Evolutionary conservation across 2,888 invertebrate species (phyloP).

Genomic region (Lissonota sp.): DNA sequence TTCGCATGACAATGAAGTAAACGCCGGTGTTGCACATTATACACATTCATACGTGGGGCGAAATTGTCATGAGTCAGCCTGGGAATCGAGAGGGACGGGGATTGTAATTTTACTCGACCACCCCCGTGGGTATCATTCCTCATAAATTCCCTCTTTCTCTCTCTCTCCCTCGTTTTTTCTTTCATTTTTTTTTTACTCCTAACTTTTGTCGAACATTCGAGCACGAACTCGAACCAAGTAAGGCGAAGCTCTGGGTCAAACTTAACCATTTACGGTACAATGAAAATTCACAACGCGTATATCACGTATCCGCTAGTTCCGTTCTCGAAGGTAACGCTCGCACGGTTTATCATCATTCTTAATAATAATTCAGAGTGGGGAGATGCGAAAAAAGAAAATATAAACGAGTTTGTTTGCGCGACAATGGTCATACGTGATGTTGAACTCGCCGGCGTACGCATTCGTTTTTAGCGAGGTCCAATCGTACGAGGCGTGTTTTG

Average conservation of each 20-base stretch:
- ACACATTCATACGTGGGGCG: constrained; percentile 21
- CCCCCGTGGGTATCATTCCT: constrained; percentile 34
- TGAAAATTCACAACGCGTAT: constrained; percentile 79
- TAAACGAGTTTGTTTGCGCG: constrained; percentile 25
- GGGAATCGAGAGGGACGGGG: neutral
- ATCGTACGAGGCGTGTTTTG: constrained; percentile 69
- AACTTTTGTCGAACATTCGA: constrained; percentile 36
- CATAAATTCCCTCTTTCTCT: constrained; percentile 22
- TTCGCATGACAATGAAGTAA: constrained; percentile 49
- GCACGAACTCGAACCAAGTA: constrained; percentile 63
- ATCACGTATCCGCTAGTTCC: constrained; percentile 72
- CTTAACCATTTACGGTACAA: constrained; percentile 73
- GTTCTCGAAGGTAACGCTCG: constrained; percentile 56
- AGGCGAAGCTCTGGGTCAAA: constrained; percentile 65
- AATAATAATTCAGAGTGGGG: constrained; percentile 38
- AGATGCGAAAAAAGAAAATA: too few species aligned
- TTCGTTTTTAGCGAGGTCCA: constrained; percentile 51
- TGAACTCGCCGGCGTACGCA: constrained; percentile 66
- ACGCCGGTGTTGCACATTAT: constrained; percentile 9
- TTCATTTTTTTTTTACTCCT: constrained; percentile 40
- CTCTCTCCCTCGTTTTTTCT: constrained; percentile 11
- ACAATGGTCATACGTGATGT: constrained; percentile 63
- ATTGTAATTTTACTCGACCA: constrained; percentile 17
- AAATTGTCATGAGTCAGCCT: constrained; percentile 51
- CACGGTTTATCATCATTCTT: constrained; percentile 15